Base-by-base conservation (phyloP, 2,113 vertebrate genomes). In the Nothocercus nigrocapillus region DNA sequence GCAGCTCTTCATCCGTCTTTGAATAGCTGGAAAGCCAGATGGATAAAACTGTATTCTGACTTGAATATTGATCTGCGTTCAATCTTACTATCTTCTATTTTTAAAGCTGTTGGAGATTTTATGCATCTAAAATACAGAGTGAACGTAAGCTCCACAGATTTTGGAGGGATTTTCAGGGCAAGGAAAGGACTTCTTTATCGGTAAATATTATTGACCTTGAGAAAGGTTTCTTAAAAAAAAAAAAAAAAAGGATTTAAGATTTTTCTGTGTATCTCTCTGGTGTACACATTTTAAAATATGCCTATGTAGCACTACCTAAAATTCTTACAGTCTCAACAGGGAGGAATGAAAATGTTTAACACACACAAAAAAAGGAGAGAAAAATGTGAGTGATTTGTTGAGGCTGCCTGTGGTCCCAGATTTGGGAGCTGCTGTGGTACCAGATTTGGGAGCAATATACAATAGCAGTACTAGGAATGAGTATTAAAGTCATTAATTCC, bases 361-460 rank as follows among this genome's bases (percentile, higher is more conserved):
- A 49, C 36, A 20, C 53, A 36, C 73, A 90, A 88, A 51, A 80
- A 94, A 81, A 20, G 8, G n/a, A 72, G 25, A 82, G 58, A 95
- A 86, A 89, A 81, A 75, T 82, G 59, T 8, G 19, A 95, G 32
- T 82, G 54, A 86, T 91, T 93, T 96, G 28, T 95, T 82, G 95
- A 77, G 56, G 38, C 53, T 38, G 61, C 2, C 12, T 94, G 53
- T 82, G 70, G 18, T 47, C 67, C 53, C 13, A 76, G 64, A 58
- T 6, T 18, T 67, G 34, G 21, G 8, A 21, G 11, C 9, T 36
- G 36, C 36, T 36, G 18, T 47, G 70, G 6, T 38, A 86, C 53
- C 13, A 76, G 64, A 58, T 6, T 18, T 67, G 34, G 21, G 8
- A 21, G 11, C 9, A 88, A 64, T 69, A 68, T 32, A 36, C 49